phyloP scores from a whole-genome alignment of 2,113 vertebrate species.

The Lasiurus borealis region DNA sequence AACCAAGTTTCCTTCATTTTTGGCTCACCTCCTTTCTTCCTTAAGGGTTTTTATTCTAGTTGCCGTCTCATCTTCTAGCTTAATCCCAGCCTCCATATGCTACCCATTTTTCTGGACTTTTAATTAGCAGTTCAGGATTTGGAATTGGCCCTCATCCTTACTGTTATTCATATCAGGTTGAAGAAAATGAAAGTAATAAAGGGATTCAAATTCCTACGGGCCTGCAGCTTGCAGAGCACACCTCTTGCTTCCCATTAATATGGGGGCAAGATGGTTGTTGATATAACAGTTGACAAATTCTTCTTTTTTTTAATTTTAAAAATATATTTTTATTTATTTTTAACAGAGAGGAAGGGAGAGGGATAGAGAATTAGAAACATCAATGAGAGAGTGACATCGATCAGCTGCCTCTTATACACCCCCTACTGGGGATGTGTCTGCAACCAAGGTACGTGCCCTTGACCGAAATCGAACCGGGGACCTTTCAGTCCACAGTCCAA shows the following conservation, averaged over 20 bases:
- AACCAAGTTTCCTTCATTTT: neutral
- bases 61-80: neutral
- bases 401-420: too few relatives aligned
- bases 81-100: neutral
- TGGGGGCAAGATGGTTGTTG: neutral
- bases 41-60: neutral
- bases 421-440: too few relatives aligned
- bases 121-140: neutral
- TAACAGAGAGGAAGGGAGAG: too few relatives aligned
- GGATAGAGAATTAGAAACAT: too few relatives aligned
- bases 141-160: neutral
- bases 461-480: too few relatives aligned
- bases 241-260: neutral
- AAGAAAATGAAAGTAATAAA: neutral
- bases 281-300: neutral
- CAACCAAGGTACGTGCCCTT: too few relatives aligned
- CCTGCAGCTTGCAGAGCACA: neutral
- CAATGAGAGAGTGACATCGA: too few relatives aligned
- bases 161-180: neutral
- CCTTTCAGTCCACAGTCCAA: too few relatives aligned
- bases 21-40: neutral
- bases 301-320: neutral
- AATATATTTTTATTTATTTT: too few relatives aligned
- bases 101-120: neutral
- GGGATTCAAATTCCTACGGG: neutral